Conservation (phyloP, 2,113 vertebrate genomes). For the Bubo scandiacus region DNA sequence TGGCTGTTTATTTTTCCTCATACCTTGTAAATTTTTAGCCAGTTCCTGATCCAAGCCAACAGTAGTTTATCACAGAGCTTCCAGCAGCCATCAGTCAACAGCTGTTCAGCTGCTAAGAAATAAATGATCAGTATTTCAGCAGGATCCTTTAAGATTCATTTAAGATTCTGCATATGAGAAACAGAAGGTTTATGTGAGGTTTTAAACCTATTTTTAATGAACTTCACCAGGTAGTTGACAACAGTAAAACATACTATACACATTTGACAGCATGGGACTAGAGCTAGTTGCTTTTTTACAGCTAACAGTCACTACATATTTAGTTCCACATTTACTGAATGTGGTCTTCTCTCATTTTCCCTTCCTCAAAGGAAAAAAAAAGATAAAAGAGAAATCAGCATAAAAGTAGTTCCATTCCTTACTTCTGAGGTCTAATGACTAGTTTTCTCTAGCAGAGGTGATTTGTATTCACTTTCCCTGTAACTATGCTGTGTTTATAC, state of each 20-base stretch:
- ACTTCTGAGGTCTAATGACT: background rate
- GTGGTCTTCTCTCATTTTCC: background rate
- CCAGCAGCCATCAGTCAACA: background rate
- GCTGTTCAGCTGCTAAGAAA: background rate
- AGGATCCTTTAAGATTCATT: background rate
- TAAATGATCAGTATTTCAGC: background rate
- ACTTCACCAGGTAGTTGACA: background rate
- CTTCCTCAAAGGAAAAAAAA: constrained; percentile 5
- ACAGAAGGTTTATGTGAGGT: background rate
- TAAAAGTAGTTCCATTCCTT: background rate
- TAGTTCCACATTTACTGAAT: background rate
- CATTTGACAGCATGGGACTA: background rate
- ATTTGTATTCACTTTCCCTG: background rate
- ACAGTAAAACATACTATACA: background rate
- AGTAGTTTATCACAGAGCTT: background rate
- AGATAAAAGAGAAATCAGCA: constrained; percentile 3
- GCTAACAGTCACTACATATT: background rate
- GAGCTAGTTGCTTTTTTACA: background rate
- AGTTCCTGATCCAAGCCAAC: background rate
- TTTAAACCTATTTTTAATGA: constrained; percentile 2
- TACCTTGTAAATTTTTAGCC: background rate
- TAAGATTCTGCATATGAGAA: background rate
- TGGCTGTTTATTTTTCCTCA: background rate
- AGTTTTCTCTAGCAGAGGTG: background rate
- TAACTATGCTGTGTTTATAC: background rate